Evolutionary conservation across 2,797 vertebrate species (phyloP), one percentile per base, ranked within the genome.

Genomic region (Sebastes trivittatus): DNA sequence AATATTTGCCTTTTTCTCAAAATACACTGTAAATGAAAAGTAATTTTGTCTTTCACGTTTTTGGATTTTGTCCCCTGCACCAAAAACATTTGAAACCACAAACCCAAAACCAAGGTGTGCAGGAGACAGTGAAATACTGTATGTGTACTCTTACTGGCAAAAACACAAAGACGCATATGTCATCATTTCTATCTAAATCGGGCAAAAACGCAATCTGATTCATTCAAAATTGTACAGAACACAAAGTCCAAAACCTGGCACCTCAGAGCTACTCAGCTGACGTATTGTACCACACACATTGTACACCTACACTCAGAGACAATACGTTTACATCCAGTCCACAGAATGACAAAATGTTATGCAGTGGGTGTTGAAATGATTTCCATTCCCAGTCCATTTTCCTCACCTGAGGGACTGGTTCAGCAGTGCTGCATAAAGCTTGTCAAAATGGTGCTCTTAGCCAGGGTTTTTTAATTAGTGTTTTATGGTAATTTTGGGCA

Each of bases 401-500:
- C 66, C 71, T 74, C 60, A 88, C 90, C 89, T 88, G 85, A 78
- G 87, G 87, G 76, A 80, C 64, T 64, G 75, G 72, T 83, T 89
- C 62, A 82, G 83, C 60, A 64, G 67, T 55, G 75, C 78, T 81
- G 77, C 66, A 62, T 67, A 62, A 83, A 84, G 80, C 85, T 85
- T 89, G 83, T 92, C 89, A 93, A 91, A 91, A 88, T 74, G 80
- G 73, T 79, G 80, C 89, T 89, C 80, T 84, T 79, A 90, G 82
- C 77, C 49, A 78, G 56, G 46, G 34, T 73, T 88, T 85, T 92
- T 91, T 91, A 93, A 93, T 91, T 88, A 89, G 80, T 63, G 77
- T 82, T 93, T 92, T 90, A 93, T 91, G 91, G 83, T 91, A 89
- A 93, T 93, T 92, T 93, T 52, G 80, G 74, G 84, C 78, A 91